phyloP scores from a whole-genome alignment of 2,113 vertebrate species.

The Pedetes capensis region DNA sequence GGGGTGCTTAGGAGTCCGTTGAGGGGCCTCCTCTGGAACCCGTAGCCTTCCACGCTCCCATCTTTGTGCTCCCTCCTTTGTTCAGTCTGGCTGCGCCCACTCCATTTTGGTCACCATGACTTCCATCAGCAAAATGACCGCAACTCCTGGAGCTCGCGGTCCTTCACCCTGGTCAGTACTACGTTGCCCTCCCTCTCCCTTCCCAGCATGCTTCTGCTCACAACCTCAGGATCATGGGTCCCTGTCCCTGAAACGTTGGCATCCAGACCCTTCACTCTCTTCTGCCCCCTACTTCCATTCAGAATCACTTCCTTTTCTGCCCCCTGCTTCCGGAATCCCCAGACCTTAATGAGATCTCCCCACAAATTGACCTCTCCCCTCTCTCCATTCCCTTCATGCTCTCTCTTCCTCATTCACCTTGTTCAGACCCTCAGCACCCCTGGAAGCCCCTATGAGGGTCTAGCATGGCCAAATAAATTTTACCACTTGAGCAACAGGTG shows the following conservation, averaged over 20 bases:
- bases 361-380: background rate
- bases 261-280: background rate
- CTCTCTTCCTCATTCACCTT: background rate
- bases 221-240: accelerated
- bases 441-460: background rate
- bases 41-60: background rate
- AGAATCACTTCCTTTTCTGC: background rate
- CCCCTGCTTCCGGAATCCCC: background rate
- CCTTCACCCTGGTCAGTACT: background rate
- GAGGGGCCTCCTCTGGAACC: background rate
- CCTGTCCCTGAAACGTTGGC: too few relatives aligned
- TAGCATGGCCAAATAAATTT: background rate
- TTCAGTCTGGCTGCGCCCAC: accelerated
- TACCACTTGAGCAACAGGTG: background rate
- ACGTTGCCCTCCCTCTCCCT: accelerated
- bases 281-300: background rate
- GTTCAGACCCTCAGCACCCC: background rate
- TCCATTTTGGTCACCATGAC: background rate
- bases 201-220: background rate
- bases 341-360: background rate
- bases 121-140: background rate
- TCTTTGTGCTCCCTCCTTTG: background rate
- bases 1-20: accelerated
- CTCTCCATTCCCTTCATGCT: accelerated
- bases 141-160: too few relatives aligned